Evolutionary conservation across 2,113 vertebrate species (phyloP).

Genomic region (Nibea coibor): DNA sequence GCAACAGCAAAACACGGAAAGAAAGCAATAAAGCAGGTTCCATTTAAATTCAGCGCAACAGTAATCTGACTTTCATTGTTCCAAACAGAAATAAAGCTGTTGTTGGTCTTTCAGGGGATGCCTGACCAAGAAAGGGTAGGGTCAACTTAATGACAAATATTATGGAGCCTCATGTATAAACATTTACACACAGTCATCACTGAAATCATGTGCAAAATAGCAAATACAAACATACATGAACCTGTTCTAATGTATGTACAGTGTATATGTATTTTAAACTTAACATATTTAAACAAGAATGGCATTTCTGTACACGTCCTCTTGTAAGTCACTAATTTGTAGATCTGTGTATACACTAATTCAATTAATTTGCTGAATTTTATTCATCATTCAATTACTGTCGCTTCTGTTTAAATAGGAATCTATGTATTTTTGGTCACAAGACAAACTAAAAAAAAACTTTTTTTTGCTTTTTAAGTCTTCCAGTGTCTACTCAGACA

Average conservation of each 20-base stretch:
- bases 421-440: no score
- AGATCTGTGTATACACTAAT: background rate
- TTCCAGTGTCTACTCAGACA: background rate
- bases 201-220: conserved; percentile 7
- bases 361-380: background rate
- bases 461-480: no score
- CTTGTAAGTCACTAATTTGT: background rate
- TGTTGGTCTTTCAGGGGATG: background rate
- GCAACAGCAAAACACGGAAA: background rate
- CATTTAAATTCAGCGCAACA: background rate
- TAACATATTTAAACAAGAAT: background rate
- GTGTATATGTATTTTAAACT: background rate
- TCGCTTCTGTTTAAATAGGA: background rate
- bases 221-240: conserved; percentile 2
- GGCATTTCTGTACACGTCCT: conserved; percentile 10
- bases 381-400: background rate
- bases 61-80: background rate
- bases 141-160: background rate
- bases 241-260: background rate
- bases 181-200: conserved; percentile 5
- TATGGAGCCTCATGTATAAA: conserved; percentile 35
- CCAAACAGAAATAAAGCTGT: background rate
- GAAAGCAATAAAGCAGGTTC: background rate
- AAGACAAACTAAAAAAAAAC: no score
- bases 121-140: background rate